These are phyloP conservation scores for Xestobium rufovillosum DNA, from an alignment of 2,888 invertebrate genomes.

Conservation along the genomic window DNA sequence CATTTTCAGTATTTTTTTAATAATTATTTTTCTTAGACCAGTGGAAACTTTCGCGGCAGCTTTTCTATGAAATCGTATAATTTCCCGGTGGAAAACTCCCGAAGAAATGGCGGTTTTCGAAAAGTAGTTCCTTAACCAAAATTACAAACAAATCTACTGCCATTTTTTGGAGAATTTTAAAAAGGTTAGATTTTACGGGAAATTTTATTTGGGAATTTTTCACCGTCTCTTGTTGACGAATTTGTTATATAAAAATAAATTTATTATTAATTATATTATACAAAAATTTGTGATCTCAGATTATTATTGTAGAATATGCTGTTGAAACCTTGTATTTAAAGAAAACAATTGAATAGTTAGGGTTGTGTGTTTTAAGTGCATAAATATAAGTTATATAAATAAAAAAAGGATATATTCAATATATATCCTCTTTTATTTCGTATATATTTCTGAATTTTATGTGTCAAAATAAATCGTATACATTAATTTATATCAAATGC, in stretches of 20 bases:
- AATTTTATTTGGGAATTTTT: too few relatives aligned
- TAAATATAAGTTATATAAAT: slow-evolving; percentile 20
- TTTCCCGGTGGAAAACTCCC: too few relatives aligned
- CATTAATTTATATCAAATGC: slow-evolving; percentile 38
- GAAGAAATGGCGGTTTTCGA: slow-evolving; percentile 1
- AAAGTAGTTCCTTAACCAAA: not conserved
- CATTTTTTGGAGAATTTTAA: slow-evolving; percentile 19
- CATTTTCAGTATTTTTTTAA: too few relatives aligned
- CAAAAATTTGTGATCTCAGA: too few relatives aligned
- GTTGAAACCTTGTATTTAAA: slow-evolving; percentile 35
- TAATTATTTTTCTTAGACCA: too few relatives aligned
- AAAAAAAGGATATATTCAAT: slow-evolving; percentile 37
- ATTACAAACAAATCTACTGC: not conserved
- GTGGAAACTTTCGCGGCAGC: too few relatives aligned
- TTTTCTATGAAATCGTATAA: too few relatives aligned
- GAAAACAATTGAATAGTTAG: slow-evolving; percentile 27
- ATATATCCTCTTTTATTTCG: slow-evolving; percentile 41
- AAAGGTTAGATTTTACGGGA: slow-evolving; percentile 32
- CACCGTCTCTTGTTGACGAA: too few relatives aligned
- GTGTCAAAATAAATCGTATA: slow-evolving; percentile 43
- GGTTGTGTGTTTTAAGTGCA: slow-evolving; percentile 24
- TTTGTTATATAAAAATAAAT: slow-evolving; percentile 38
- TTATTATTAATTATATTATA: too few relatives aligned
- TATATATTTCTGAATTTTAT: slow-evolving; percentile 45
- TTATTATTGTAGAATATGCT: slow-evolving; percentile 39